Base-by-base conservation (phyloP, 2,888 invertebrate genomes). In the Uloborus plumipes region DNA sequence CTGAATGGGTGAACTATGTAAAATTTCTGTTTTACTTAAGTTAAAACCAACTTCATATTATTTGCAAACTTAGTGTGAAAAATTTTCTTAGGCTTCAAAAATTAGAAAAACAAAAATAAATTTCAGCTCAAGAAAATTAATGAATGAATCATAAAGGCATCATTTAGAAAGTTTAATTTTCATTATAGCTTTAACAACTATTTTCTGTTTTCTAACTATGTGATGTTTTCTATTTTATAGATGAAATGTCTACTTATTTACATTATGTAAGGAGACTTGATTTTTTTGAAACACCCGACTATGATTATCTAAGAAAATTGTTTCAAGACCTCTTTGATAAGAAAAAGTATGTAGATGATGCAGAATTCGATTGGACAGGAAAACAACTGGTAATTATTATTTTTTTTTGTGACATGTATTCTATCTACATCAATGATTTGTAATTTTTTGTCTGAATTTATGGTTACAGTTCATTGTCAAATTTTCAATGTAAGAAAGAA, bases 271-370 rank as follows among this genome's bases (percentile, higher is more conserved):
- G 92, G 81, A 93, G 97, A 89, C 92, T 99, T 90, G 99, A 99
- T 91, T 99, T 99, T 92, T 99, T 99, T 92, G 99, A 99, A 92
- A 97, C 97, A 87, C 99, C 99, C 84, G 99, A 99, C 92, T 99
- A 99, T 92, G 98, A 99, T 91, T 98, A 98, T 92, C 93, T 98
- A 90, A 93, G 97, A 89, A 95, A 95, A 90, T 93, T 98, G 90
- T 98, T 98, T 92, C 94, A 94, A 90, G 95, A 95, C 90, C 92
- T 97, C 88, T 96, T 95, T 91, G 95, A 95, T 88, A 93, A 94
- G 87, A 88, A 88, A 84, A 88, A 89, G 69, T 89, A 94, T 90
- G 92, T 93, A 87, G 95, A 95, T 90, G 96, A 97, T 90, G 95
- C 94, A 87, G 95, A 96, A 90, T 97, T 96, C 90, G 97, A 97